A percentile compares a stretch with the other conserved stretches of the same genome.
phyloP scores from a whole-genome alignment of 2,113 vertebrate genomes.

The Zosterops japonicus region DNA sequence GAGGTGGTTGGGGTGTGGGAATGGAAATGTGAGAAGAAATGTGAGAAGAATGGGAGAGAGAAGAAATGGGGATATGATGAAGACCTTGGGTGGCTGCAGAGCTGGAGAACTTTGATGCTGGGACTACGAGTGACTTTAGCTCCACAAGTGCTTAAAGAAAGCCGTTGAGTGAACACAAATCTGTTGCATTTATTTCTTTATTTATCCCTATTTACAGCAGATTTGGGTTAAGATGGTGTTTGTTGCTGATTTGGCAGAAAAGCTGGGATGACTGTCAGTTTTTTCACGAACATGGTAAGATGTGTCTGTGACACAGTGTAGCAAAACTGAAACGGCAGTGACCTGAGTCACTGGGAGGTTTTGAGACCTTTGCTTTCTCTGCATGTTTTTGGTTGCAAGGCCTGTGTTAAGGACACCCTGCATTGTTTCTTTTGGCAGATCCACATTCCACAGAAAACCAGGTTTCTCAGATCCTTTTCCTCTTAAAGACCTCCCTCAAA shows the following conservation, averaged over 20 bases:
- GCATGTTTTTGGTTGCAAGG: neutral
- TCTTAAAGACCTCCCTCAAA: neutral
- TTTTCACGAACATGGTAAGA: neutral
- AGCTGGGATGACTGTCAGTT: neutral
- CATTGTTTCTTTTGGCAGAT: neutral
- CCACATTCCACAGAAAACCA: neutral
- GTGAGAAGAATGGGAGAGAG: too few relatives aligned
- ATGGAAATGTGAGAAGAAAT: neutral
- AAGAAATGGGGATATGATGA: neutral
- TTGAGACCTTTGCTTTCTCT: neutral
- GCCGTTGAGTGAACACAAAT: neutral
- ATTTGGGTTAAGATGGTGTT: neutral
- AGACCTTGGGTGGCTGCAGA: rapidly evolving
- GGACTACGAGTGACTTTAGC: neutral
- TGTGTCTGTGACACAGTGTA: neutral
- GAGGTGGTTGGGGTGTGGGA: neutral
- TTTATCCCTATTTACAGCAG: neutral
- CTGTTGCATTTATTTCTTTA: neutral
- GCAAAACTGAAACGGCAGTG: neutral
- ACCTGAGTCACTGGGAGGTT: neutral
- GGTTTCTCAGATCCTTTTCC: neutral
- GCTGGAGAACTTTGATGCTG: neutral
- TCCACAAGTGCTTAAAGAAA: neutral
- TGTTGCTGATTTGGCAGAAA: neutral
- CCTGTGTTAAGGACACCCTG: neutral